A percentile compares a stretch with the other conserved stretches of the same genome.
These are phyloP conservation scores for Drosophila bipectinata DNA, from an alignment of 1,140 invertebrate genomes.

Conservation along the genomic window DNA sequence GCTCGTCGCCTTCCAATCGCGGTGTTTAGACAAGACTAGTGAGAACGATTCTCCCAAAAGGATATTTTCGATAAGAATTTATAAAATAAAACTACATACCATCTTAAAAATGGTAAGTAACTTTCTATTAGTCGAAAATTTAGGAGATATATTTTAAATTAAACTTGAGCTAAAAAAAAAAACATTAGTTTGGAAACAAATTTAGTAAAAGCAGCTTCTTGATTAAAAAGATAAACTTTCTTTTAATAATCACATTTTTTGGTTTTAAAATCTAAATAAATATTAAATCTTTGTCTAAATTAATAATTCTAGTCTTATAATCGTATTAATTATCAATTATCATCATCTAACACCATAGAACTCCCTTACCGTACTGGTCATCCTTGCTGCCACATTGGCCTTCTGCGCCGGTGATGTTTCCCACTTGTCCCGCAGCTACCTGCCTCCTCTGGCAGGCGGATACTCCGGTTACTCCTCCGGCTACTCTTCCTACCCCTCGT, in stretches of 20 bases:
- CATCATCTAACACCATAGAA: constrained; percentile 20
- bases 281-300: neutral
- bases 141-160: too few species aligned
- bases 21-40: constrained; percentile 19
- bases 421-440: constrained; percentile 61
- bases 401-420: constrained; percentile 62
- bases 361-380: constrained; percentile 21
- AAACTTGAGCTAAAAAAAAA: too few species aligned
- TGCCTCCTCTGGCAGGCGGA: constrained; percentile 53
- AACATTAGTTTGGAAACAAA: too few species aligned
- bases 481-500: constrained; percentile 44
- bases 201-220: too few species aligned
- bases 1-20: constrained; percentile 30
- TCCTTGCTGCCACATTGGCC: constrained; percentile 44
- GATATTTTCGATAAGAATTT: neutral
- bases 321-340: neutral
- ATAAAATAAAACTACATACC: neutral
- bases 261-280: too few species aligned
- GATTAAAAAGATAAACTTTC: too few species aligned
- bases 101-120: constrained; percentile 30
- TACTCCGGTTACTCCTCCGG: constrained; percentile 8
- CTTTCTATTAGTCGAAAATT: too few species aligned
- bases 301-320: neutral
- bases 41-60: neutral
- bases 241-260: too few species aligned